These are phyloP conservation scores for Notechis scutatus DNA, from an alignment of 2,113 vertebrate genomes.

Conservation along the genomic window DNA sequence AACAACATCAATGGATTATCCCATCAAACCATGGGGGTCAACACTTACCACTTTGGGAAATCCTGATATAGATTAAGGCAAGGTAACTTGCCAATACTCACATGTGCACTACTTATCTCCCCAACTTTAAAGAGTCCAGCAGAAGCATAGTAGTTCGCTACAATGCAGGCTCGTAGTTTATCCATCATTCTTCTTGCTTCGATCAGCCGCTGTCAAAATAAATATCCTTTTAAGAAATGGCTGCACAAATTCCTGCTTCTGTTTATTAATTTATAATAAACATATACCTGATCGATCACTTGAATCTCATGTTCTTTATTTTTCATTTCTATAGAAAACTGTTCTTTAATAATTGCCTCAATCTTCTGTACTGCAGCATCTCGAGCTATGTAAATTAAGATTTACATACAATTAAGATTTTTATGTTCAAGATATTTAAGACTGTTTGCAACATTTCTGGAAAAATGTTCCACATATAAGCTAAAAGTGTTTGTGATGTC, in stretches of 20 bases:
- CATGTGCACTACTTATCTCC: slow-evolving; percentile 75
- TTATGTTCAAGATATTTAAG: slow-evolving; percentile 22
- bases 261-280: neutral
- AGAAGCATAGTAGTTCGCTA: slow-evolving; percentile 95
- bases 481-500: neutral
- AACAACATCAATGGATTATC: neutral
- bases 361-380: slow-evolving; percentile 95
- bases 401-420: slow-evolving; percentile 21
- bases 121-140: slow-evolving; percentile 85
- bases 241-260: neutral
- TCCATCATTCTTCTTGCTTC: slow-evolving; percentile 99
- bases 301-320: slow-evolving; percentile 98
- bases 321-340: slow-evolving; percentile 96
- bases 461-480: neutral
- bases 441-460: neutral
- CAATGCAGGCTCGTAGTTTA: slow-evolving; percentile 95
- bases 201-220: slow-evolving; percentile 80
- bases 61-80: neutral
- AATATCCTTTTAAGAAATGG: neutral
- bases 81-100: neutral
- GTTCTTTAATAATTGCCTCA: slow-evolving; percentile 92
- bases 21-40: neutral
- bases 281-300: slow-evolving; percentile 92
- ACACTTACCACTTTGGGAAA: neutral
- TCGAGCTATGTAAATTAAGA: slow-evolving; percentile 75